Percentiles rank a stretch among this genome's conserved stretches.
Evolutionary conservation across 2,888 invertebrate genomes (phyloP).

Genomic region (Gymnosoma rotundatum): DNA sequence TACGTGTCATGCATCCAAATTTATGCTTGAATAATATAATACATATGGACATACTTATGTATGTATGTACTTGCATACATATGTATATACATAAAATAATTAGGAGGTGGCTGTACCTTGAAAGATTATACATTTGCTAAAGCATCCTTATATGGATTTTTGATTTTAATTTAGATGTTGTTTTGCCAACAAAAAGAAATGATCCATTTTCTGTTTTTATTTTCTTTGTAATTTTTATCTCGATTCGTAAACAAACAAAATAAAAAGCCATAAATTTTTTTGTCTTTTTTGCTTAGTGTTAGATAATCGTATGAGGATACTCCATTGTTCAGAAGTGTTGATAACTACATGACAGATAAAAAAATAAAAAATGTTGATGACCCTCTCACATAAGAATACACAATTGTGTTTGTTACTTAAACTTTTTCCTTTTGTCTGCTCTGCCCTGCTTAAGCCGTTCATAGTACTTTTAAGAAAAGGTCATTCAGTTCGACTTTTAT

Average conservation of each 20-base stretch:
- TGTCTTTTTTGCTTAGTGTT: background rate
- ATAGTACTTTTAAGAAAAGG: background rate
- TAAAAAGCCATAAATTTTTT: background rate
- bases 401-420: constrained; percentile 41
- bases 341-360: constrained; percentile 55
- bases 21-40: background rate
- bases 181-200: constrained; percentile 28
- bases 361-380: constrained; percentile 46
- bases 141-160: constrained; percentile 41
- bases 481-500: constrained; percentile 41
- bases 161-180: constrained; percentile 66
- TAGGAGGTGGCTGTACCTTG: constrained; percentile 19
- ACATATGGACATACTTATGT: no score
- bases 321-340: constrained; percentile 52
- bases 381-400: constrained; percentile 44
- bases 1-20: background rate
- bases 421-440: background rate
- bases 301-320: constrained; percentile 18
- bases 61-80: no score
- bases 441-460: background rate
- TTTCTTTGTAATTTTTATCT: constrained; percentile 14
- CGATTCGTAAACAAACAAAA: constrained; percentile 1
- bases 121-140: constrained; percentile 33
- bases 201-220: background rate
- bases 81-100: background rate